Conservation (phyloP, 37 sponge, comb jelly and placozoan species). For the Chondrilla cf. caribensis region DNA sequence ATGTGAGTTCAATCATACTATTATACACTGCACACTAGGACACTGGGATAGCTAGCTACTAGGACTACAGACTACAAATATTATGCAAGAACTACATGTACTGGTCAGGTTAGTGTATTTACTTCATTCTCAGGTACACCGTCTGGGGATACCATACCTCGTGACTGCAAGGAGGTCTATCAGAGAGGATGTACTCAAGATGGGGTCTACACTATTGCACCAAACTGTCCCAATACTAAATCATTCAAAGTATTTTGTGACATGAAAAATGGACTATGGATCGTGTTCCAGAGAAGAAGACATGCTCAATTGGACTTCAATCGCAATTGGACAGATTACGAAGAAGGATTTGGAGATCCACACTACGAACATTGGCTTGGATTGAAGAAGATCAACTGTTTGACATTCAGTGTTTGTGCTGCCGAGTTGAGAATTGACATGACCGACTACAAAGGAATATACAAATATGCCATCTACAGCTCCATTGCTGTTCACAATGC, state of each 20-base stretch:
- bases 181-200: neutral
- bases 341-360: constrained; percentile 26
- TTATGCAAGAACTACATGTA: too few relatives aligned
- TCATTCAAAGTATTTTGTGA: neutral
- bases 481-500: constrained; percentile 13
- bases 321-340: constrained; percentile 18
- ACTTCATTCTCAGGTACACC: too few relatives aligned
- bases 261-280: constrained; percentile 35
- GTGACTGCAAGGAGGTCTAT: too few relatives aligned
- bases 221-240: neutral
- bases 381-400: constrained; percentile 22
- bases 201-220: neutral
- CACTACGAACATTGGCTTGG: constrained; percentile 26
- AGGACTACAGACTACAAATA: too few relatives aligned
- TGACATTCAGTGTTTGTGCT: neutral
- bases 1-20: neutral
- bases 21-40: too few relatives aligned
- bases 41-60: too few relatives aligned
- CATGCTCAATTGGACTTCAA: constrained; percentile 22
- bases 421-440: constrained; percentile 27
- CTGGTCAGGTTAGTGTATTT: too few relatives aligned
- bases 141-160: too few relatives aligned
- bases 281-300: constrained; percentile 29
- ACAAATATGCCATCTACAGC: constrained; percentile 10
- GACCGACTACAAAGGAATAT: neutral